Conservation (phyloP, 2,113 vertebrate species). For the Hippocampus zosterae region DNA sequence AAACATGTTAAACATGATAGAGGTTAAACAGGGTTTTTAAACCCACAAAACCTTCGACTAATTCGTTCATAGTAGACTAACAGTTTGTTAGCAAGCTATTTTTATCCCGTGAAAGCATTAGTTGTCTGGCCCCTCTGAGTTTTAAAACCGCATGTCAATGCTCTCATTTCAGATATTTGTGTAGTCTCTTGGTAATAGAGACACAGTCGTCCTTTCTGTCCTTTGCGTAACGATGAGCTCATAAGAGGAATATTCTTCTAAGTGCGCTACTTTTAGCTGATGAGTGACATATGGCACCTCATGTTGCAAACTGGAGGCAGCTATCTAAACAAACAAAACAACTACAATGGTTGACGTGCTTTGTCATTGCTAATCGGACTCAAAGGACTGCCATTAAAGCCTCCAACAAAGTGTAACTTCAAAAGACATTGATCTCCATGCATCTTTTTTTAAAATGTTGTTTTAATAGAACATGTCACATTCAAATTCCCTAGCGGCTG, state of each 20-base stretch:
- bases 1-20: slow-evolving; percentile 11
- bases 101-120: slow-evolving; percentile 58
- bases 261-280: slow-evolving; percentile 65
- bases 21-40: background rate
- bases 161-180: slow-evolving; percentile 44
- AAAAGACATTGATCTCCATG: slow-evolving; percentile 58
- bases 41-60: slow-evolving; percentile 16
- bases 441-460: slow-evolving; percentile 33
- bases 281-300: slow-evolving; percentile 68
- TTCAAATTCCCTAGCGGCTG: slow-evolving; percentile 56
- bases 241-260: slow-evolving; percentile 53
- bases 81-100: slow-evolving; percentile 57
- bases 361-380: slow-evolving; percentile 68
- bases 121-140: slow-evolving; percentile 50
- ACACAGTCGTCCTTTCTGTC: slow-evolving; percentile 59
- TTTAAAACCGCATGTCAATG: slow-evolving; percentile 34
- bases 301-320: slow-evolving; percentile 57
- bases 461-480: slow-evolving; percentile 72
- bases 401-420: slow-evolving; percentile 55
- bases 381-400: slow-evolving; percentile 60
- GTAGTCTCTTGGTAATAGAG: slow-evolving; percentile 57
- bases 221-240: slow-evolving; percentile 60
- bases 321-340: slow-evolving; percentile 65
- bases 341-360: slow-evolving; percentile 57
- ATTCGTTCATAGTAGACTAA: slow-evolving; percentile 31